Evolutionary conservation across 2,888 invertebrate species (phyloP).

Genomic region (Cryptocheilus praepositus): DNA sequence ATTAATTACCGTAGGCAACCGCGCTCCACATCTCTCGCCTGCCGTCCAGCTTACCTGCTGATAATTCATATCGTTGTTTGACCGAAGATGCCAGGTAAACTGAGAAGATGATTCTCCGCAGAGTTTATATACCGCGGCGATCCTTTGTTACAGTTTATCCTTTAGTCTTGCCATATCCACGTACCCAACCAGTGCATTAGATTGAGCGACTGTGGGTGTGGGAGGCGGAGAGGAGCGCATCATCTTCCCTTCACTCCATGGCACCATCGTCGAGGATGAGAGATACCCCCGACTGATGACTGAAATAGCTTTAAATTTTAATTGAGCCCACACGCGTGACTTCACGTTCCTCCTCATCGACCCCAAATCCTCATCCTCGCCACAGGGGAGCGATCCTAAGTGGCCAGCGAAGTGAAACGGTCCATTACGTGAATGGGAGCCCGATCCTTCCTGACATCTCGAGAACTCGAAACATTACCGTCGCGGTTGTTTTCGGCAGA

Average conservation of each 20-base stretch:
- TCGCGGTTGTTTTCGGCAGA: too few species aligned
- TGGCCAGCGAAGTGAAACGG: too few species aligned
- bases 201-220: slow-evolving; percentile 56
- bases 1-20: too few species aligned
- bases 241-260: slow-evolving; percentile 71
- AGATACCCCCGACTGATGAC: slow-evolving; percentile 41
- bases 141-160: slow-evolving; percentile 72
- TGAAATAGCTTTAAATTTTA: slow-evolving; percentile 63
- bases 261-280: not conserved
- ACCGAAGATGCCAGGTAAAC: slow-evolving; percentile 66
- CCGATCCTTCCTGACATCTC: too few species aligned
- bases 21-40: too few species aligned
- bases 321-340: slow-evolving; percentile 66
- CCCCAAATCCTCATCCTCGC: too few species aligned
- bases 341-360: not conserved
- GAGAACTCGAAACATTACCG: too few species aligned
- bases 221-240: slow-evolving; percentile 61
- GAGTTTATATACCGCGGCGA: slow-evolving; percentile 68
- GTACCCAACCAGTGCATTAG: slow-evolving; percentile 58
- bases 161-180: slow-evolving; percentile 52
- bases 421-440: too few species aligned
- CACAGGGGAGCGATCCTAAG: too few species aligned
- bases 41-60: slow-evolving; percentile 58
- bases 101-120: slow-evolving; percentile 66
- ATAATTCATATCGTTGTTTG: slow-evolving; percentile 68